A percentile compares a stretch with the other conserved stretches of the same genome.
These are phyloP conservation scores for Enteromius mattozi DNA, from an alignment of 2,797 vertebrate genomes.

Conservation along the genomic window DNA sequence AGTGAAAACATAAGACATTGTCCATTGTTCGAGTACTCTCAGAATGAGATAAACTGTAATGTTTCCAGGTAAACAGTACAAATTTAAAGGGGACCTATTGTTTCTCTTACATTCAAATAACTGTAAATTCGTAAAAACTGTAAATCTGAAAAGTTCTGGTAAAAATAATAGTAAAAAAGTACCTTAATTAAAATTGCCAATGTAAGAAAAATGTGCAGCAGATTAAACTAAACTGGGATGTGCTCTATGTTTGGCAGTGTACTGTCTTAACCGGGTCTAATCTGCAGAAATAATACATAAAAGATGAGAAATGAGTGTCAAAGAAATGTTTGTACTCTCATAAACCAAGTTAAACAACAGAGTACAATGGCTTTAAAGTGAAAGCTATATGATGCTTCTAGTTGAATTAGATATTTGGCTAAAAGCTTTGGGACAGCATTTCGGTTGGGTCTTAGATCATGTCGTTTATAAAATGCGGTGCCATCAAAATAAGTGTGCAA, in stretches of 20 bases:
- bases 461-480: neutral
- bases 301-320: neutral
- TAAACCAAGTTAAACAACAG: conserved; percentile 1
- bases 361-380: neutral
- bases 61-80: conserved; percentile 49
- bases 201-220: conserved; percentile 25
- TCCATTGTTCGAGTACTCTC: conserved; percentile 48
- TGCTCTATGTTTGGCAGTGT: conserved; percentile 33
- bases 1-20: conserved; percentile 50
- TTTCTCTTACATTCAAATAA: conserved; percentile 38
- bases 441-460: neutral
- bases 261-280: conserved; percentile 26
- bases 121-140: neutral
- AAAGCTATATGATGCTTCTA: conserved; percentile 20
- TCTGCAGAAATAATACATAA: neutral
- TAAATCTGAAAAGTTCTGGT: neutral
- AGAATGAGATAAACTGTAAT: conserved; percentile 22
- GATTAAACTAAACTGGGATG: conserved; percentile 21
- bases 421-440: conserved; percentile 50
- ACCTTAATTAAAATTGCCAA: conserved; percentile 28
- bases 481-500: conserved; percentile 35
- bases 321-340: neutral
- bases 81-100: conserved; percentile 41
- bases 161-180: conserved; percentile 12
- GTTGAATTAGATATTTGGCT: conserved; percentile 34